Evolutionary conservation across 1,140 invertebrate species (phyloP), one percentile per base, ranked within the genome.

Genomic region (Homalodisca vitripennis): DNA sequence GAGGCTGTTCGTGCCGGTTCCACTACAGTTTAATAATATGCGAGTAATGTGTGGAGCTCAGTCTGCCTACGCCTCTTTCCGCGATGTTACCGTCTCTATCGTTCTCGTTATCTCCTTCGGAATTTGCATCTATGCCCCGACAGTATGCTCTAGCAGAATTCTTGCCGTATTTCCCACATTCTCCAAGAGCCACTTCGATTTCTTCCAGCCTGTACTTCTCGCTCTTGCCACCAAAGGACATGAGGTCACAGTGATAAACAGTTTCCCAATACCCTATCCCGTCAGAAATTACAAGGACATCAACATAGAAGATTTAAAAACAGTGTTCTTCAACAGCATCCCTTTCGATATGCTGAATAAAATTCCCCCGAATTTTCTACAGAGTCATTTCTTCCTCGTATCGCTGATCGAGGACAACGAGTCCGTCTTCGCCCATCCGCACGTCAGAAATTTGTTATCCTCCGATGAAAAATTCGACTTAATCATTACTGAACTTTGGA

Each of bases 301-400:
- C 22, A 47, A 65, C 41, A 30, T 72, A 1, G 1, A 30, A 26
- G 41, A 55, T 20, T 32, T 71, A 41, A 47, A 65, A 17, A 26
- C 32, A 12, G 1, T n/a, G 17, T 80, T 1, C 84, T 82, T 72
- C 75, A 80, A 0, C 75, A 80, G 0, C 74, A 80, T 3, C 82
- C 82, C 68, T 78, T 78, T 55, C 78, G 79, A 0, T 69, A 26
- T 57, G 26, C 26, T 68, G 13, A 27, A 29, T 2, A 3, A 62
- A 3, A 29, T 24, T 1, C 48, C 48, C 1, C 14, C 41, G 27
- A 62, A 51, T 0, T 31, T 68, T 13, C 31, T 34, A n/a, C 26
- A 30, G 13, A 29, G 27, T n/a, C 17, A 34, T 3, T 17, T 41
- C 10, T 26, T 13, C 20, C 30, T 68, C 1, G 26, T 26, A 1